Base-by-base conservation (phyloP, 2,797 vertebrate species). In the Pyrocephalus nanus region DNA sequence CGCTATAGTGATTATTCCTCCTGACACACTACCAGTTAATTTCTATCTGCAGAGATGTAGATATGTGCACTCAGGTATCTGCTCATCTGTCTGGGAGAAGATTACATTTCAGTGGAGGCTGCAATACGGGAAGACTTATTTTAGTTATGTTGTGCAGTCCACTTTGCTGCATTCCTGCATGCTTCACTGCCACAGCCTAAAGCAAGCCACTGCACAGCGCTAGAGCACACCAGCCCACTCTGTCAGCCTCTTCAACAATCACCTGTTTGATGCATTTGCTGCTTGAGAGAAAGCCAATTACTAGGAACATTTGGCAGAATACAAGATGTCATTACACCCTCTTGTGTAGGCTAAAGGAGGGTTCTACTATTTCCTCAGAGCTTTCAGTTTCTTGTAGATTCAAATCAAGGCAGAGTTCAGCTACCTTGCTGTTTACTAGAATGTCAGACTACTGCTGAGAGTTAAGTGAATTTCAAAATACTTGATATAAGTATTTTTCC, bases 81-180 rank as follows among this genome's bases (percentile, higher is more conserved):
- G 6, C 15, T 81, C 29, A 80, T 65, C 43, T 64, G 48, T 48
- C 50, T 75, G 36, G 38, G 36, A 27, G 70, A 88, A 80, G 26
- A 91, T 53, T 21, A 36, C 40, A 27, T 84, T 80, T 80, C 85
- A 90, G 30, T 10, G 64, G 70, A 86, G 70, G 87, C n/a, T 90
- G 60, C 76, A 82, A 92, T 32, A 86, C 16, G 69, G 70, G 16
- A 70, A 23, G 48, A 13, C 36, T 80, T 64, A 53, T 29, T 92
- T 62, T 40, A 66, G 36, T 23, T 25, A 40, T 1, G 1, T 7
- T 61, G 22, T 19, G 29, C 51, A 71, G 45, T 40, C 57, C 22
- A 38, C 43, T 72, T 75, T 66, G 32, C 47, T 81, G 8, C 12
- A 21, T 81, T 43, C 60, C 47, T 57, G 43, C 66, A 92, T 53